Conservation (phyloP, 2,888 invertebrate species). For the Ptycholaimellus sp. region DNA sequence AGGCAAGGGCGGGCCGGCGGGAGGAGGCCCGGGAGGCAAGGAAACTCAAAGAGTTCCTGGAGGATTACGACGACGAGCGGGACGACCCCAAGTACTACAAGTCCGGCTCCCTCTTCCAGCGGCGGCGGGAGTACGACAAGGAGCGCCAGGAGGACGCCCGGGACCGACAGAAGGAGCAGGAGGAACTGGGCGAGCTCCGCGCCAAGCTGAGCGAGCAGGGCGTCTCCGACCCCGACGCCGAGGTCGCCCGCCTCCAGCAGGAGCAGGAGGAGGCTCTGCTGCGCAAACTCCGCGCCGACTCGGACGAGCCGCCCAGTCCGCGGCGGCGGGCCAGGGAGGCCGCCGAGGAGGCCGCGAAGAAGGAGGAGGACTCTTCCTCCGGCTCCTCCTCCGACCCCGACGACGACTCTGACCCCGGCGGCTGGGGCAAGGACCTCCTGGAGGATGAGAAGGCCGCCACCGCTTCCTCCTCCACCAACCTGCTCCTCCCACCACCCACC, state of each 20-base stretch:
- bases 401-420: conserved; percentile 5
- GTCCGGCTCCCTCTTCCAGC: conserved; percentile 56
- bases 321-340: conserved; percentile 10
- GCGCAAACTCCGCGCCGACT: conserved; percentile 12
- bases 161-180: conserved; percentile 61
- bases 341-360: not conserved
- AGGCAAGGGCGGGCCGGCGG: conserved; percentile 41
- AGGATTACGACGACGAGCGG: conserved; percentile 93
- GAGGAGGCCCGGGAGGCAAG: conserved; percentile 47
- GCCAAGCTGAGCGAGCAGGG: conserved; percentile 40
- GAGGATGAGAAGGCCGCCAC: no score
- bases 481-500: no score
- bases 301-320: conserved; percentile 15
- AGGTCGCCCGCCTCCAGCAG: no score
- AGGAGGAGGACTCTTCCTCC: not conserved
- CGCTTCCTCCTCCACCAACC: no score
- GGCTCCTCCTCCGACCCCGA: conserved; percentile 5
- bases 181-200: conserved; percentile 59
- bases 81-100: conserved; percentile 93
- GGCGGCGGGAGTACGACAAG: conserved; percentile 68
- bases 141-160: conserved; percentile 74
- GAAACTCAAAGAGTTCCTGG: conserved; percentile 79
- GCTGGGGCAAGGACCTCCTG: conserved; percentile 1
- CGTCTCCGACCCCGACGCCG: conserved; percentile 32
- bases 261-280: conserved; percentile 14